These are phyloP conservation scores for Prunella strophiata DNA, from an alignment of 2,797 vertebrate species.

Conservation along the genomic window DNA sequence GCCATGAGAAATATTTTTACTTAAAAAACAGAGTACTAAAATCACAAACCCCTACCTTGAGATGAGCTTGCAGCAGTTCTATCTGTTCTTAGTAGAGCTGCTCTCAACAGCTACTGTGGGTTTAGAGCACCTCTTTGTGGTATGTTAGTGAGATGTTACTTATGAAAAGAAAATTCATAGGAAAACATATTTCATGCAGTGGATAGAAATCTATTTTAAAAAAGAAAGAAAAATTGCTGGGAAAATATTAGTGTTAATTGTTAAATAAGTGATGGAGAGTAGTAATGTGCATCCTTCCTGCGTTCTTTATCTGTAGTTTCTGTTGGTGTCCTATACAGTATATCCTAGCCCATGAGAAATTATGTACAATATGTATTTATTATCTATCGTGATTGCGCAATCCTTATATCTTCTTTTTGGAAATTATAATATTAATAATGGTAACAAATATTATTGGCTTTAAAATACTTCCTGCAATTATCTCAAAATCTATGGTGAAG, in stretches of 20 bases:
- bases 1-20: constrained; percentile 47
- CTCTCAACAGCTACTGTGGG: constrained; percentile 27
- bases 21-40: constrained; percentile 50
- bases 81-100: constrained; percentile 19
- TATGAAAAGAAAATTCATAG: background rate
- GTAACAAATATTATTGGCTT: background rate
- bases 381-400: background rate
- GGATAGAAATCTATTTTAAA: background rate
- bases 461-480: background rate
- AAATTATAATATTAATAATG: background rate
- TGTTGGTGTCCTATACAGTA: background rate
- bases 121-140: constrained; percentile 83
- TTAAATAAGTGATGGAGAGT: background rate
- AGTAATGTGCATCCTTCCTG: background rate
- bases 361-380: background rate
- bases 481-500: background rate
- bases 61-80: constrained; percentile 32
- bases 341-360: background rate
- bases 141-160: constrained; percentile 34
- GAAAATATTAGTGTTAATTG: background rate
- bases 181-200: background rate
- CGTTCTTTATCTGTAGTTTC: background rate
- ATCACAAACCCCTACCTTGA: constrained; percentile 59
- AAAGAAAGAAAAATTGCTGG: background rate
- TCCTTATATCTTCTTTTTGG: background rate